Percentiles rank a stretch among this genome's conserved stretches.
Evolutionary conservation across 2,797 vertebrate genomes (phyloP).

Genomic region (Pseudochirops cupreus): DNA sequence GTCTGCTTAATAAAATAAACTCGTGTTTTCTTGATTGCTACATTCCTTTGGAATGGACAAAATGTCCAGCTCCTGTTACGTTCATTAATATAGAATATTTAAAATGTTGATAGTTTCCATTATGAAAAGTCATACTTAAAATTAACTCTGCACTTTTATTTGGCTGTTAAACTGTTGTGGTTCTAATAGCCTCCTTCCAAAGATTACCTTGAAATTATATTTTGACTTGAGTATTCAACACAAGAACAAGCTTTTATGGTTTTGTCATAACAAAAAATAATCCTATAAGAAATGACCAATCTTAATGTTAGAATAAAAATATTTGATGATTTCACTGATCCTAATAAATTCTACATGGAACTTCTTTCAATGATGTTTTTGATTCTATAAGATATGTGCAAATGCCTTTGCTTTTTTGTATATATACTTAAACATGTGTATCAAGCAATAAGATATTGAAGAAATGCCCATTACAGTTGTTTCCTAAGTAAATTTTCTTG

Average conservation of each 20-base stretch:
- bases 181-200: slow-evolving; percentile 35
- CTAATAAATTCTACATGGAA: slow-evolving; percentile 3
- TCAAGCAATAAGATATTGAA: neutral
- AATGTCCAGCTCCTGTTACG: slow-evolving; percentile 45
- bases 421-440: neutral
- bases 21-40: slow-evolving; percentile 27
- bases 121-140: slow-evolving; percentile 37
- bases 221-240: slow-evolving; percentile 56
- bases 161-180: slow-evolving; percentile 49
- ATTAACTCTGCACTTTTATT: slow-evolving; percentile 64
- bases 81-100: slow-evolving; percentile 13
- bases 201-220: slow-evolving; percentile 52
- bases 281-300: neutral
- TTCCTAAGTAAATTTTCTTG: neutral
- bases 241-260: slow-evolving; percentile 49
- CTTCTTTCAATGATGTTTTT: neutral
- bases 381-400: neutral
- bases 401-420: neutral
- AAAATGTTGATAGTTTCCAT: slow-evolving; percentile 51
- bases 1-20: slow-evolving; percentile 36
- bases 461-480: neutral
- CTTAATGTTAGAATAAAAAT: slow-evolving; percentile 55
- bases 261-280: slow-evolving; percentile 54
- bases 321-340: slow-evolving; percentile 59
- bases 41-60: slow-evolving; percentile 27